Conservation (phyloP, 1,140 invertebrate genomes). For the Drosophila kikkawai region DNA sequence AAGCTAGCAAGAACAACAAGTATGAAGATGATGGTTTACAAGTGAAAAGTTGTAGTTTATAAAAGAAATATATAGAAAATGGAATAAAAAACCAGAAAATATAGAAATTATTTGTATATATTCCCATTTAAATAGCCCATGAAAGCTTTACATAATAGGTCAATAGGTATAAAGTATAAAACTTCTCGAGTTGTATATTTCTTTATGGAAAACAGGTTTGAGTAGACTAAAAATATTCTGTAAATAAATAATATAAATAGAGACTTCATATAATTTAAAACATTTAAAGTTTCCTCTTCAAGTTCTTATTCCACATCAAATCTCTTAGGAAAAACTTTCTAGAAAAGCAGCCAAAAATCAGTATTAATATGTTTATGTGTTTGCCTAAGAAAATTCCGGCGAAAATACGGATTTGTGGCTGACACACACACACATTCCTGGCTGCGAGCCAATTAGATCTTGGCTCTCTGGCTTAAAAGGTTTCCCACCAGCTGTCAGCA, state of each 20-base stretch:
- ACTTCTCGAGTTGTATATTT: neutral
- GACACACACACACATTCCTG: constrained; percentile 2
- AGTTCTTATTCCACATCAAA: neutral
- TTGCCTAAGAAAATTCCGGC: constrained; percentile 9
- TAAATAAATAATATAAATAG: neutral
- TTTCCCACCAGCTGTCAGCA: constrained; percentile 45
- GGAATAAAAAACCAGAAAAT: neutral
- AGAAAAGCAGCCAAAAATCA: neutral
- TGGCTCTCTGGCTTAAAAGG: constrained; percentile 39
- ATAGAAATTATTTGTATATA: too few relatives aligned
- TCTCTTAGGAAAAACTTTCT: neutral
- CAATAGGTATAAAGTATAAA: neutral
- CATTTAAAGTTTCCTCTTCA: neutral
- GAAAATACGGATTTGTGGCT: constrained; percentile 12
- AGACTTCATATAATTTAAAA: neutral
- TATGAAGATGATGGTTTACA: constrained; percentile 43
- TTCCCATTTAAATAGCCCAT: neutral
- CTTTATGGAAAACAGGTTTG: neutral
- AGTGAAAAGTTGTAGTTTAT: constrained; percentile 14
- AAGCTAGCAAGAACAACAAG: constrained; percentile 13
- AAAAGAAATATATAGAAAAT: neutral
- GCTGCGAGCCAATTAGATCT: constrained; percentile 43
- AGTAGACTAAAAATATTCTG: neutral
- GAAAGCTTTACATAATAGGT: neutral
- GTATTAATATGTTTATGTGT: neutral